These are phyloP conservation scores for Hyppa rectilinea DNA, from an alignment of 2,888 invertebrate genomes.

Conservation along the genomic window DNA sequence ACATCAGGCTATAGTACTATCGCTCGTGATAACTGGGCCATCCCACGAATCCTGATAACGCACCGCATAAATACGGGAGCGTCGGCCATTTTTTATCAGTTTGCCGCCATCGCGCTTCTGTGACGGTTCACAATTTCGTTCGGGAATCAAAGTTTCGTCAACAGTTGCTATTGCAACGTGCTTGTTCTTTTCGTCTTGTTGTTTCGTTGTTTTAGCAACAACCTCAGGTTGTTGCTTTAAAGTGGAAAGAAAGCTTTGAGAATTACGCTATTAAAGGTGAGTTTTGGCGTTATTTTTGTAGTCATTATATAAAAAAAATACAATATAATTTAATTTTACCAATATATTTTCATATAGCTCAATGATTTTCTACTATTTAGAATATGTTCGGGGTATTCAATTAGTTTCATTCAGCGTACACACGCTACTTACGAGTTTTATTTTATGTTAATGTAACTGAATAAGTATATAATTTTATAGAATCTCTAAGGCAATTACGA, in stretches of 20 bases:
- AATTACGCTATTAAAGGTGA: constrained; percentile 91
- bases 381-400: not conserved
- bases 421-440: not conserved
- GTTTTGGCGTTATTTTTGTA: constrained; percentile 63
- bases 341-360: not conserved
- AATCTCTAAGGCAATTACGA: not conserved
- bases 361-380: not conserved
- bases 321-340: not conserved
- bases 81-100: constrained; percentile 76
- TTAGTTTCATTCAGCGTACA: not conserved
- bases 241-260: constrained; percentile 90
- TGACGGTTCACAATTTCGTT: constrained; percentile 68
- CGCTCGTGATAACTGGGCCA: constrained; percentile 76
- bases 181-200: constrained; percentile 62
- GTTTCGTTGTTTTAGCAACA: constrained; percentile 84
- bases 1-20: constrained; percentile 66
- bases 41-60: constrained; percentile 81
- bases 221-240: constrained; percentile 89
- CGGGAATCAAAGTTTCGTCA: constrained; percentile 62
- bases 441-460: not conserved
- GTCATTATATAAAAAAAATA: not conserved
- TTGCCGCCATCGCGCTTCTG: constrained; percentile 70
- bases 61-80: constrained; percentile 77
- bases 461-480: not conserved
- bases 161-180: constrained; percentile 72